These are phyloP conservation scores for Atractosteus spatula DNA, from an alignment of 2,113 vertebrate genomes.

Conservation along the genomic window DNA sequence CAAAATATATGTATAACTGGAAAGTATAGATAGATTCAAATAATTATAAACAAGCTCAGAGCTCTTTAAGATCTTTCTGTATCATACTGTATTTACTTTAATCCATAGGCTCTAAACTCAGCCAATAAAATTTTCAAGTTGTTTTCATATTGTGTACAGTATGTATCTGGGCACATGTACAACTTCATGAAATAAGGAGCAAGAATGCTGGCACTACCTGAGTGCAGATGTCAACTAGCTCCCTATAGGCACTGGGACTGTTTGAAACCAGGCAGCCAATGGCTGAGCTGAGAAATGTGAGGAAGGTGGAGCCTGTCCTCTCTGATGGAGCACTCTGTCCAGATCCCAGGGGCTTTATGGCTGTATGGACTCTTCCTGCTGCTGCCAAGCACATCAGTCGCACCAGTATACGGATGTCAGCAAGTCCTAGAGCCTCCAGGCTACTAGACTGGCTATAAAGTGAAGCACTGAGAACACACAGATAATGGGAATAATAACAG, in stretches of 20 bases:
- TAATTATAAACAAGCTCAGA: too few species aligned
- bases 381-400: slow-evolving; percentile 71
- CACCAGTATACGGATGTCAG: slow-evolving; percentile 71
- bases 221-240: slow-evolving; percentile 74
- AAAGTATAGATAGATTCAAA: too few species aligned
- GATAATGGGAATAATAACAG: neutral
- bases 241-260: slow-evolving; percentile 60
- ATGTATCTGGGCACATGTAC: too few species aligned
- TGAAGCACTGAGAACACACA: slow-evolving; percentile 43
- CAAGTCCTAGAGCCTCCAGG: slow-evolving; percentile 71
- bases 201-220: slow-evolving; percentile 49
- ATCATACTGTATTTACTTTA: too few species aligned
- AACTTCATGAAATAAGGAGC: neutral
- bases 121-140: too few species aligned
- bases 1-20: too few species aligned
- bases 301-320: slow-evolving; percentile 53
- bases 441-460: slow-evolving; percentile 60
- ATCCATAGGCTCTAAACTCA: too few species aligned
- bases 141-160: neutral
- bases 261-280: slow-evolving; percentile 69
- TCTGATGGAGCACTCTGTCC: slow-evolving; percentile 38
- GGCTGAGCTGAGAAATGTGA: slow-evolving; percentile 68
- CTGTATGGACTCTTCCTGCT: slow-evolving; percentile 60
- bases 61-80: too few species aligned
- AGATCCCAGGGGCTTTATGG: slow-evolving; percentile 41